These are phyloP conservation scores for Amblyjoppa proteus DNA, from an alignment of 2,888 invertebrate species.

Conservation along the genomic window DNA sequence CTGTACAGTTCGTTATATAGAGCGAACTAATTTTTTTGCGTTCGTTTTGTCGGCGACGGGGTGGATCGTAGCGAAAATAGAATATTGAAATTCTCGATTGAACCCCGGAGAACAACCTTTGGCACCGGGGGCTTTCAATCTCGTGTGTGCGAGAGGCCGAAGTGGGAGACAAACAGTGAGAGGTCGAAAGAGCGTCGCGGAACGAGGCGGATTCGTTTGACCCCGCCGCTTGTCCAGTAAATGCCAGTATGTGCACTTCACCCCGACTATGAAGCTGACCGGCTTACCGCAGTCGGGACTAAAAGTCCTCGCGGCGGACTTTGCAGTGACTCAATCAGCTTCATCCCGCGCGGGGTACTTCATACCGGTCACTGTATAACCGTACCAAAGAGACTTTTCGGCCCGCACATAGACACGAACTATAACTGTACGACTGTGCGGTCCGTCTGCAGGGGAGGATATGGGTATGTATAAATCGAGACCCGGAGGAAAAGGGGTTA, in stretches of 20 bases:
- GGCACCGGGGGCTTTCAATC: no score
- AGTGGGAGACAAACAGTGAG: neutral
- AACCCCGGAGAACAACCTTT: no score
- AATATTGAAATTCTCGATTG: conserved; percentile 1
- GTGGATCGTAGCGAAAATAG: no score
- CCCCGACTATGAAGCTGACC: neutral
- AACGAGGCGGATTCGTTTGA: neutral
- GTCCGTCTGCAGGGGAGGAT: conserved; percentile 28
- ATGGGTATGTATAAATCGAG: conserved; percentile 53
- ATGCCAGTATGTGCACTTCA: neutral
- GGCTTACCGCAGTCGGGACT: conserved; percentile 16
- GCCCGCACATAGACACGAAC: conserved; percentile 6
- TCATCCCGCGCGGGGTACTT: neutral
- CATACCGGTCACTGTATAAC: neutral
- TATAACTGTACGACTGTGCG: neutral
- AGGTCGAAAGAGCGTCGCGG: neutral
- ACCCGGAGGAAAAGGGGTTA: conserved; percentile 31
- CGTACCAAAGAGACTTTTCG: conserved; percentile 34
- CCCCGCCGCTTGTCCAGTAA: neutral
- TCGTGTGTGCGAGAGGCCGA: neutral
- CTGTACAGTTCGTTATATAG: no score
- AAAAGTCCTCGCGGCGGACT: neutral
- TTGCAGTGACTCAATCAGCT: conserved; percentile 21
- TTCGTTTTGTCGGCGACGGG: no score
- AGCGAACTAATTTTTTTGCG: no score